Conservation (phyloP, 2,888 invertebrate genomes). For the Campopleginae sp. region DNA sequence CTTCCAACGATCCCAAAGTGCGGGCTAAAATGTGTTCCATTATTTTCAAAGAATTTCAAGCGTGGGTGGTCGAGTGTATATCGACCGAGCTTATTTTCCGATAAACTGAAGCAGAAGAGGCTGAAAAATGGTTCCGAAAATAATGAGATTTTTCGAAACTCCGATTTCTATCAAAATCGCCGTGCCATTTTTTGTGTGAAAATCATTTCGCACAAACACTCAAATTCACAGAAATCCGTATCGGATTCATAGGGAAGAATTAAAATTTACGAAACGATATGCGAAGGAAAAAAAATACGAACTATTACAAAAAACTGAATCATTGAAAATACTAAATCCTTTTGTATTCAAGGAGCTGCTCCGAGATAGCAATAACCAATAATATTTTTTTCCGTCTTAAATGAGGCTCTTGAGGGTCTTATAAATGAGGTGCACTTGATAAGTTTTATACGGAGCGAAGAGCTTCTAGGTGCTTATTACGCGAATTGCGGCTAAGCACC, state of each 20-base stretch:
- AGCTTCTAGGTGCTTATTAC: background rate
- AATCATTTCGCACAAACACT: background rate
- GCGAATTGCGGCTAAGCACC: background rate
- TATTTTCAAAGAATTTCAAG: slow-evolving; percentile 16
- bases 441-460: background rate
- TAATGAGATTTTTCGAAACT: background rate
- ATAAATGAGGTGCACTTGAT: background rate
- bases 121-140: background rate
- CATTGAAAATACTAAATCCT: background rate
- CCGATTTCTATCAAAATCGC: background rate
- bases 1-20: background rate
- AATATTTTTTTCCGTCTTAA: background rate
- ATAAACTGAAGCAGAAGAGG: background rate
- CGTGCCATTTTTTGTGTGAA: background rate
- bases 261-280: too few relatives aligned
- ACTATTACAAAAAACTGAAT: background rate
- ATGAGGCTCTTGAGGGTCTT: background rate
- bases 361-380: background rate
- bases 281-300: background rate
- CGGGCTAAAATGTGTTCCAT: slow-evolving; percentile 5
- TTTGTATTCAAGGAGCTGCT: too few relatives aligned
- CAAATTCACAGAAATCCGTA: too few relatives aligned
- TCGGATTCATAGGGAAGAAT: too few relatives aligned
- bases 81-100: background rate
- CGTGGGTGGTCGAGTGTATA: slow-evolving; percentile 38